Conservation (phyloP, 2,113 vertebrate genomes). For the Saimiri boliviensis region DNA sequence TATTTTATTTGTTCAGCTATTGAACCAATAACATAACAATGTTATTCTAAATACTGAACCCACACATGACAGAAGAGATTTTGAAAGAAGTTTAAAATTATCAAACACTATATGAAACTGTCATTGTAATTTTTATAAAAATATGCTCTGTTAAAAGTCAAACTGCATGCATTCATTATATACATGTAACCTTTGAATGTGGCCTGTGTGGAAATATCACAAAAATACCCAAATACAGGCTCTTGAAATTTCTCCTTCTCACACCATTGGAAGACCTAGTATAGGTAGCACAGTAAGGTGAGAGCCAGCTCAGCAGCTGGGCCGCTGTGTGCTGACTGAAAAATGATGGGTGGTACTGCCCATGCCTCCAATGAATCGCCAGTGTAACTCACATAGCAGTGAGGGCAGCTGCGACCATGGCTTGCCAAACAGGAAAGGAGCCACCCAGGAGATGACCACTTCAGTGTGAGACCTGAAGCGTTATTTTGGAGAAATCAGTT, state of each 20-base stretch:
- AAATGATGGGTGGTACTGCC: rapidly evolving
- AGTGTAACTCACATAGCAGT: no score
- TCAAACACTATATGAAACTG: neutral
- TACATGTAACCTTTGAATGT: neutral
- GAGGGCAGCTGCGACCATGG: rapidly evolving
- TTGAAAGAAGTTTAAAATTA: neutral
- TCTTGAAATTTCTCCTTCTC: neutral
- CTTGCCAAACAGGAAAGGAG: no score
- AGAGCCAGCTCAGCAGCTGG: rapidly evolving
- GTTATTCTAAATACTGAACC: no score
- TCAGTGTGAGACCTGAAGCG: neutral
- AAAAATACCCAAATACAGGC: rapidly evolving
- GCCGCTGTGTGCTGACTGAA: no score
- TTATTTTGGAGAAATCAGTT: neutral
- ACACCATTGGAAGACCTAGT: rapidly evolving
- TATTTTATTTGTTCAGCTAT: neutral
- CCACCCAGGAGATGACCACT: neutral
- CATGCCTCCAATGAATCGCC: rapidly evolving
- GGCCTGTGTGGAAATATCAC: neutral
- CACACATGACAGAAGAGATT: no score
- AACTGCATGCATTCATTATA: neutral
- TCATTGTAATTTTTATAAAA: neutral
- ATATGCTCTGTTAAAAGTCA: neutral
- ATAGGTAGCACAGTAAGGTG: rapidly evolving
- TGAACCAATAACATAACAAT: no score